Base-by-base conservation (phyloP, 2,888 invertebrate species). In the Petrolisthes manimaculis region DNA sequence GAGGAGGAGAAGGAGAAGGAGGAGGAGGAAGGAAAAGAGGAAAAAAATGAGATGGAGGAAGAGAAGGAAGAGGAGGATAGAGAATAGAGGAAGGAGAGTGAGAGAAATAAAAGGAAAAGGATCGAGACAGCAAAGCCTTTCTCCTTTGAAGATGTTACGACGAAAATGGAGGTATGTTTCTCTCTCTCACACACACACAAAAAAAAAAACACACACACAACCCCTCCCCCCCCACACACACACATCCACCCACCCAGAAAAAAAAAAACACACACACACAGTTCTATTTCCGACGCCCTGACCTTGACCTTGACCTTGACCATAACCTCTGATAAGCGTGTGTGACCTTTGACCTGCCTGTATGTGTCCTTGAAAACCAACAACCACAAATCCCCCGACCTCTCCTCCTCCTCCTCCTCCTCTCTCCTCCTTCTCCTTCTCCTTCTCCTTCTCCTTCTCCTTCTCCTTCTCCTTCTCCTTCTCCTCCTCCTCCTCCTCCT, bases 401-500 rank as follows among this genome's bases (percentile, higher is more conserved):
- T 77, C 75, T 77, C 37, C 75, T 75, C 75, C 37, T 37, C 37
- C 75, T 75, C 75, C 37, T 37, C 37, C 75, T 24, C 75, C 37
- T 37, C 37, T 37, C 37, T 37, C 37, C 75, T 75, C 37, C 37
- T 12, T 75, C 75, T 75, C 75, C 37, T 74, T 21, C 74, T 74
- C 74, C n/a, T n/a, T 21, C 74, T 74, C 74, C n/a, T n/a, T 21
- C 74, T 74, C 74, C n/a, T n/a, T 21, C 75, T 75, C 75, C 9
- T 24, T 37, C 75, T 75, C 75, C 75, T 24, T 37, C 75, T 24
- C 37, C 75, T 24, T 37, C 75, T 75, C 75, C 75, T 24, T 37
- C 37, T 24, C 75, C 37, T 75, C 75, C 75, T 75, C 37, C 14
- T 24, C 8, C n/a, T n/a, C 74, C n/a, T 21, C 18, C 21, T 21